These are phyloP conservation scores for Steinernema feltiae DNA, from an alignment of 1,140 invertebrate genomes.

Conservation along the genomic window DNA sequence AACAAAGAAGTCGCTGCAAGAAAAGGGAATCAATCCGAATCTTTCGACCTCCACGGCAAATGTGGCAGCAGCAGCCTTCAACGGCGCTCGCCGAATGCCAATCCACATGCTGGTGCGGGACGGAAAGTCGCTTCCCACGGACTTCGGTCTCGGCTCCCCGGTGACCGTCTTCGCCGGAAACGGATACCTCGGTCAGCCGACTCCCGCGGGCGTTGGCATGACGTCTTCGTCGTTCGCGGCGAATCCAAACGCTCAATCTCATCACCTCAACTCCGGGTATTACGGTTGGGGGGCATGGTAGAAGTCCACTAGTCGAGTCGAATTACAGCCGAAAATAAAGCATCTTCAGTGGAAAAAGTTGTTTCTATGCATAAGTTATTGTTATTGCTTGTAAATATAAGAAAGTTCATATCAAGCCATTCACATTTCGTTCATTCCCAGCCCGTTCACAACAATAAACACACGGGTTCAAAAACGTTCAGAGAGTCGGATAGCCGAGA, in stretches of 20 bases:
- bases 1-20: conserved; percentile 28
- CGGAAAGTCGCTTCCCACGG: neutral
- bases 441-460: neutral
- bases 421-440: neutral
- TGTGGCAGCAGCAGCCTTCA: neutral
- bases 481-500: neutral
- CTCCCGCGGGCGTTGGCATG: neutral
- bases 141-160: neutral
- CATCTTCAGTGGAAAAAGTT: neutral
- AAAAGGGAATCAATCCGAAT: conserved; percentile 26
- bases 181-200: neutral
- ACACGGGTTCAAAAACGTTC: too few relatives aligned
- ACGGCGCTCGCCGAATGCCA: neutral
- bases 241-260: neutral
- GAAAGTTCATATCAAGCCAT: neutral
- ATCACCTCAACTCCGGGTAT: conserved; percentile 11
- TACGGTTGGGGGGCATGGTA: neutral
- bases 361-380: neutral
- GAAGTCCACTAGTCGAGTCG: too few relatives aligned
- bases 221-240: neutral
- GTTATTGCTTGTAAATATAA: conserved; percentile 4
- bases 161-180: conserved; percentile 5
- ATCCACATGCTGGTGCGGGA: conserved; percentile 7
- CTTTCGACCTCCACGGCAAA: neutral
- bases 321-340: neutral